These are phyloP conservation scores for Diadophis punctatus DNA, from an alignment of 2,113 vertebrate genomes.

Conservation along the genomic window DNA sequence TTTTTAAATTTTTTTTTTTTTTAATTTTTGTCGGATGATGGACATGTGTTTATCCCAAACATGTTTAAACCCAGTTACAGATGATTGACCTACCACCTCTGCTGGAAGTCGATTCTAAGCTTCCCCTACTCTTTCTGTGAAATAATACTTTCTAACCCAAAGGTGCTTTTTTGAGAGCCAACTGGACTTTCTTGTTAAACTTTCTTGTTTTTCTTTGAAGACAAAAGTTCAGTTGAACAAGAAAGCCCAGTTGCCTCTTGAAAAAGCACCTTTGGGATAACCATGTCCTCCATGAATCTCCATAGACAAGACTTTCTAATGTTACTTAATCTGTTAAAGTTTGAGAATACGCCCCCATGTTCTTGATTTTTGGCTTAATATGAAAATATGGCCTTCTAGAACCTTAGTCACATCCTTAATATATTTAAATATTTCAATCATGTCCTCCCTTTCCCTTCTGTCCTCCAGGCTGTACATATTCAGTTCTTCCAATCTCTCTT, in stretches of 20 bases:
- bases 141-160: not conserved
- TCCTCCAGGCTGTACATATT: not conserved
- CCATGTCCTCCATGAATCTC: too few relatives aligned
- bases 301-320: not conserved
- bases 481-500: not conserved
- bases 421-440: not conserved
- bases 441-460: not conserved
- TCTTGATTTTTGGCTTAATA: not conserved
- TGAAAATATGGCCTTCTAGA: not conserved
- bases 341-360: not conserved
- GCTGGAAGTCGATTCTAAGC: not conserved
- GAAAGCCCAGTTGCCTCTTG: too few relatives aligned
- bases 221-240: too few relatives aligned
- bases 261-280: too few relatives aligned
- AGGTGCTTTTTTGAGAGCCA: too few relatives aligned
- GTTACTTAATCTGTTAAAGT: too few relatives aligned
- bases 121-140: not conserved
- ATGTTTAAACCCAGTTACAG: not conserved
- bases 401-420: not conserved
- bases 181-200: too few relatives aligned
- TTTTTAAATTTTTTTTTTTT: not conserved
- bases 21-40: not conserved
- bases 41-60: not conserved
- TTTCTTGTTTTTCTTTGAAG: too few relatives aligned
- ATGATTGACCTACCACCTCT: not conserved